Evolutionary conservation across 1,140 invertebrate species (phyloP).

Genomic region (Zeugodacus cucurbitae): DNA sequence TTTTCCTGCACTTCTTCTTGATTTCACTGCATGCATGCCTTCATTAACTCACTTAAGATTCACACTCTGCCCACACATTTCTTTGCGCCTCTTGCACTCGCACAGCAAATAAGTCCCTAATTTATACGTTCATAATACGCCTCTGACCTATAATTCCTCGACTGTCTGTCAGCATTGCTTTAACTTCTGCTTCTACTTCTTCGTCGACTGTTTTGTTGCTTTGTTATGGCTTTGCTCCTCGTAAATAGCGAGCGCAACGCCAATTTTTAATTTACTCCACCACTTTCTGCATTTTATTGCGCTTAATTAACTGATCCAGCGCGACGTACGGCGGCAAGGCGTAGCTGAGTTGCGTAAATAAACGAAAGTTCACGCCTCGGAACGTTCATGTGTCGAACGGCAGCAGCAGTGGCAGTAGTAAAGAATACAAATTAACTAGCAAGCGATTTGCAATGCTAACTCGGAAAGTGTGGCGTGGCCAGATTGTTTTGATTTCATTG

Average conservation of each 20-base stretch:
- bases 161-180: not conserved
- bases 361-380: constrained; percentile 28
- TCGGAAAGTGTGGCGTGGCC: not conserved
- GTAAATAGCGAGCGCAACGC: not conserved
- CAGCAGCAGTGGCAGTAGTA: not conserved
- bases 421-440: not conserved
- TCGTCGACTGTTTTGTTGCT: not conserved
- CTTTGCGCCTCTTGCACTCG: not conserved
- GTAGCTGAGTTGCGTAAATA: constrained; percentile 35
- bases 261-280: constrained; percentile 26
- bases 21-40: too few species aligned
- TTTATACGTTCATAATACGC: not conserved
- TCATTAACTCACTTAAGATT: not conserved
- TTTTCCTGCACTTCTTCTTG: too few species aligned
- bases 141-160: not conserved
- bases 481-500: not conserved
- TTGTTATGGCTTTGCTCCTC: not conserved
- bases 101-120: not conserved
- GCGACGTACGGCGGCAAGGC: not conserved
- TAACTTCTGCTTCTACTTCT: not conserved
- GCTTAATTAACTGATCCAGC: constrained; percentile 19
- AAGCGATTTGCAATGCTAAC: constrained; percentile 10
- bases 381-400: not conserved
- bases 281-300: constrained; percentile 30
- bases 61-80: not conserved